phyloP scores from a whole-genome alignment of 2,113 vertebrate genomes.

The Cavia aperea region DNA sequence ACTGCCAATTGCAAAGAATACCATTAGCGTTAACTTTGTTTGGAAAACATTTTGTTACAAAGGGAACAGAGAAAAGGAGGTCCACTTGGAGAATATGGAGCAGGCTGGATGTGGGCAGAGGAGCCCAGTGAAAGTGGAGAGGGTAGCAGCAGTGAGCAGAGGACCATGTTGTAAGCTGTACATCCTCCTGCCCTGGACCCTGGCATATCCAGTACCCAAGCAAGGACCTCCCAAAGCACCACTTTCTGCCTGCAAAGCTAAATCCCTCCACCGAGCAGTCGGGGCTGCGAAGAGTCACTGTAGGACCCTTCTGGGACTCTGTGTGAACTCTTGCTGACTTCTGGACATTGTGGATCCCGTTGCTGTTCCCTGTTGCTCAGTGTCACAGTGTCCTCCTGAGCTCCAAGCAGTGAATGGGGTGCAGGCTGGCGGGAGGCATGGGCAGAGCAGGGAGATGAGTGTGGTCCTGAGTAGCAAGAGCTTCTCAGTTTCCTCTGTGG shows the following conservation, averaged over 20 bases:
- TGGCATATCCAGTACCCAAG: not conserved
- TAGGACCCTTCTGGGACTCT: not conserved
- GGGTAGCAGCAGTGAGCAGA: not conserved
- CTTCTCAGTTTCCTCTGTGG: not conserved
- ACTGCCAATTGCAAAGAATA: not conserved
- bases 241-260: slow-evolving; percentile 6
- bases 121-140: not conserved
- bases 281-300: slow-evolving; percentile 11
- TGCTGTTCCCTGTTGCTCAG: not conserved
- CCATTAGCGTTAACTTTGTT: not conserved
- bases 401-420: not conserved
- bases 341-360: not conserved
- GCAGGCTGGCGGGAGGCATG: not conserved
- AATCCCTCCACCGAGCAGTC: not conserved
- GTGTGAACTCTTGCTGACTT: not conserved
- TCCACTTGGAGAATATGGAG: not conserved
- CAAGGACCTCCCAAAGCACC: not conserved
- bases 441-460: not conserved
- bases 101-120: not conserved
- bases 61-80: not conserved
- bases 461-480: not conserved
- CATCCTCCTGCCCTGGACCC: not conserved
- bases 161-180: not conserved
- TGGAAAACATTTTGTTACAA: not conserved
- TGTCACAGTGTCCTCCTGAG: slow-evolving; percentile 28